A percentile compares a stretch with the other conserved stretches of the same genome.
These are phyloP conservation scores for Palaemon carinicauda DNA, from an alignment of 1,140 invertebrate genomes.

Conservation along the genomic window DNA sequence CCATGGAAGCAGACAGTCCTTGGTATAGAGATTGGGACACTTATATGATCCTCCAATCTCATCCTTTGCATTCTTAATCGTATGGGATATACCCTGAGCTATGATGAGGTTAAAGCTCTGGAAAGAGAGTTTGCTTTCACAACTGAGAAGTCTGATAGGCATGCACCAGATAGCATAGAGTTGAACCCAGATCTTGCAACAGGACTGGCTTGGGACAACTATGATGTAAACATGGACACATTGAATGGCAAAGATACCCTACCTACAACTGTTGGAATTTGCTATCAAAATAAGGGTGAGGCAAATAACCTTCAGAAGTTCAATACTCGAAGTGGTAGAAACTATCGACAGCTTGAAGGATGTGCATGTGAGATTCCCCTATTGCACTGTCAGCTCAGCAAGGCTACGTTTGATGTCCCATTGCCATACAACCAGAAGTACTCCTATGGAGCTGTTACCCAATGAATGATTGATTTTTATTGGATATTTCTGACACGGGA, in stretches of 20 bases:
- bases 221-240: conserved; percentile 2
- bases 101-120: no score
- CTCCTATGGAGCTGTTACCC: background rate
- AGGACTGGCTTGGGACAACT: background rate
- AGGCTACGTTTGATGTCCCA: background rate
- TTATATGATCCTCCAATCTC: background rate
- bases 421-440: background rate
- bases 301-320: background rate
- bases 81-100: no score
- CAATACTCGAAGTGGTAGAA: background rate
- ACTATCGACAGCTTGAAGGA: background rate
- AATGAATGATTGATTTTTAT: background rate
- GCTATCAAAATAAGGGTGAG: conserved; percentile 6
- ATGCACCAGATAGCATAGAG: no score
- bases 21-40: no score
- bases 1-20: no score
- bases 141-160: no score
- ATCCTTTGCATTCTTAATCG: background rate
- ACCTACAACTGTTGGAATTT: background rate
- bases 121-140: no score
- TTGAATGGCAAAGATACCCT: background rate
- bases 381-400: no score
- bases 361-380: background rate
- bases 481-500: background rate
- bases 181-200: background rate